phyloP scores from a whole-genome alignment of 2,113 vertebrate species.

The Mustelus asterias region DNA sequence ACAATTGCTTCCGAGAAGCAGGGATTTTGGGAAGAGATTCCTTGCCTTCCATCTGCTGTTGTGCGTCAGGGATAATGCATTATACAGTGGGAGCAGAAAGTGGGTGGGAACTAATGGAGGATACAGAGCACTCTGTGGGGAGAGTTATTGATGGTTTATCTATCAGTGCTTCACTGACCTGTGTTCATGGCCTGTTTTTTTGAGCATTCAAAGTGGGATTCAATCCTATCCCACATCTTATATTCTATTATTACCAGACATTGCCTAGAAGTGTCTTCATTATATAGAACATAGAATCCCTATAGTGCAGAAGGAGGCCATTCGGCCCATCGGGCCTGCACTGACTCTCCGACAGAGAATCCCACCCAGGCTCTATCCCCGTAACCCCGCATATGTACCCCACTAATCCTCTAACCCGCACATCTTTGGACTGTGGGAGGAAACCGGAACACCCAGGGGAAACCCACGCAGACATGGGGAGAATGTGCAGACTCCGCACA shows the following conservation, averaged over 20 bases:
- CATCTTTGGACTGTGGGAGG: too few species aligned
- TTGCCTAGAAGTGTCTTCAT: background rate
- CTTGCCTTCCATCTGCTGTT: background rate
- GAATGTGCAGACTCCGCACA: too few species aligned
- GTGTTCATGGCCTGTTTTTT: background rate
- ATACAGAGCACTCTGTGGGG: too few species aligned
- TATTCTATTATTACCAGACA: background rate
- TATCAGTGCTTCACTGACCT: background rate
- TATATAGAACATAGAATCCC: too few species aligned
- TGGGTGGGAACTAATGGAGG: background rate
- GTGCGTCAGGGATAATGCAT: background rate
- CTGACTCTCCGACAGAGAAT: too few species aligned
- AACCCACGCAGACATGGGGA: too few species aligned
- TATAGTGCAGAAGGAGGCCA: too few species aligned
- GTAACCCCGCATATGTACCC: too few species aligned
- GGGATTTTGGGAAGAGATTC: background rate
- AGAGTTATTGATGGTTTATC: background rate
- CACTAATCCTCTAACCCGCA: too few species aligned
- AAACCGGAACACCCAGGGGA: too few species aligned
- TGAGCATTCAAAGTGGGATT: background rate
- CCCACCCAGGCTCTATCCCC: too few species aligned
- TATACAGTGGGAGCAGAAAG: background rate
- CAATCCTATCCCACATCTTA: background rate
- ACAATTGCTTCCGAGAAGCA: background rate
- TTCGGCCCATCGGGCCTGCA: too few species aligned